Evolutionary conservation across 30 jellyfish, hydroid and myxozoan species (phyloP), one percentile per base, ranked within the genome.

Genomic region (Aurelia sp.): DNA sequence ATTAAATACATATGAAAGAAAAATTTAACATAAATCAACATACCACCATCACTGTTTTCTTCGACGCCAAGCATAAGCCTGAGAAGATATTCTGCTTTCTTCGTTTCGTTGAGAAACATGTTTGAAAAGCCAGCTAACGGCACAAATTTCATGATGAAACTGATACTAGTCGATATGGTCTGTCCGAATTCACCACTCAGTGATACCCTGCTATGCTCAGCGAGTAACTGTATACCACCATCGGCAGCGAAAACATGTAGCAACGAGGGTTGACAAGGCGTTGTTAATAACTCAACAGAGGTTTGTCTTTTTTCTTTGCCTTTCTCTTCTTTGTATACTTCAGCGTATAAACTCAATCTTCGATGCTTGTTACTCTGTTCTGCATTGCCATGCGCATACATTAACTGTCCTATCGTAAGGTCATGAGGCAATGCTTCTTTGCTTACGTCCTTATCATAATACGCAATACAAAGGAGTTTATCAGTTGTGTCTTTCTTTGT

Each of bases 41-140:
- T 80, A 94, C 99, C 98, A 11, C 99, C 96, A 20, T 89, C 82
- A 19, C 88, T 84, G 61, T 83, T 88, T 52, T 94, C 97, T 52
- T 88, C 96, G 20, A 89, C 96, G 15, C 97, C 97, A 22, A 94
- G 85, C 99, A 94, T 94, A 44, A 94, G 91, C 30, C 99, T 74
- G 74, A 94, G 76, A 58, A 94, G 76, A 59, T 69, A 71, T 61
- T 94, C 99, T 1, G 99, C 97, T 76, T 84, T 82, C 51, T 61
- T 82, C 19, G 96, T 60, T 68, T 84, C 91, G 73, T 85, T 85
- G 55, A 94, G 84, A 64, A 94, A 84, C 78, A 86, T 94, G n/a
- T 76, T 74, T 13, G 96, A 86, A 53, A 79, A 94, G 8, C 99
- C 99, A 30, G 90, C 81, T 35, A 94, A 78, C 30, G 96, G 96